These are phyloP conservation scores for Drosophila seguyi DNA, from an alignment of 1,140 invertebrate genomes.

Conservation along the genomic window DNA sequence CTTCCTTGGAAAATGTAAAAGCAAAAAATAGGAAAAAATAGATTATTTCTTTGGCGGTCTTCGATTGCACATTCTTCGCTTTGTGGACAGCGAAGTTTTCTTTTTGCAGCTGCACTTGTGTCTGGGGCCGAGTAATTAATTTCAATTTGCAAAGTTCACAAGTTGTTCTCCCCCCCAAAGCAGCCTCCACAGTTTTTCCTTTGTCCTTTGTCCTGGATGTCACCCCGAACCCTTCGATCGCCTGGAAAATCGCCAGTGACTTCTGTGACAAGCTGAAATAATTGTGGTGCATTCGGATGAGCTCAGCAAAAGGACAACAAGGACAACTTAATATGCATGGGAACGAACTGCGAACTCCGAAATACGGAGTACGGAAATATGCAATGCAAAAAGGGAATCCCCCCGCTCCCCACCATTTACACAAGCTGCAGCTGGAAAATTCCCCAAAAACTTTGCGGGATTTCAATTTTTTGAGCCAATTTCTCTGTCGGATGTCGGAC, in stretches of 20 bases:
- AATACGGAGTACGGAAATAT: background rate
- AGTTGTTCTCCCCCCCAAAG: slow-evolving; percentile 53
- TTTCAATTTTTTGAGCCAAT: slow-evolving; percentile 64
- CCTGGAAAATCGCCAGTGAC: background rate
- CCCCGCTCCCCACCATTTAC: slow-evolving; percentile 8
- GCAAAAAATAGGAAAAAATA: background rate
- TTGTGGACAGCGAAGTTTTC: slow-evolving; percentile 15
- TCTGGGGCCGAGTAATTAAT: slow-evolving; percentile 76
- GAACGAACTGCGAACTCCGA: background rate
- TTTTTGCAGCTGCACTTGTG: slow-evolving; percentile 23
- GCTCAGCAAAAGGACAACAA: slow-evolving; percentile 51
- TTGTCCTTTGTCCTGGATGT: slow-evolving; percentile 4
- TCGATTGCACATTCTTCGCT: slow-evolving; percentile 13
- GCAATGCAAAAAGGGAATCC: slow-evolving; percentile 10
- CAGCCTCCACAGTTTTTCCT: slow-evolving; percentile 9
- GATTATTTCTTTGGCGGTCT: slow-evolving; percentile 1
- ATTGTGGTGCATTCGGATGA: slow-evolving; percentile 79
- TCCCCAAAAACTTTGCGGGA: slow-evolving; percentile 34
- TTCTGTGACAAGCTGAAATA: slow-evolving; percentile 74
- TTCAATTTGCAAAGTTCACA: slow-evolving; percentile 81
- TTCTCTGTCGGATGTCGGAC: slow-evolving; percentile 17
- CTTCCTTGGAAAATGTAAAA: background rate
- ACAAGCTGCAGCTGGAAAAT: slow-evolving; percentile 10
- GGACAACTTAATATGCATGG: slow-evolving; percentile 76
- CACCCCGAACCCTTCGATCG: background rate